These are phyloP conservation scores for Sebastes kiyomatsui DNA, from an alignment of 2,797 vertebrate species.

Conservation along the genomic window DNA sequence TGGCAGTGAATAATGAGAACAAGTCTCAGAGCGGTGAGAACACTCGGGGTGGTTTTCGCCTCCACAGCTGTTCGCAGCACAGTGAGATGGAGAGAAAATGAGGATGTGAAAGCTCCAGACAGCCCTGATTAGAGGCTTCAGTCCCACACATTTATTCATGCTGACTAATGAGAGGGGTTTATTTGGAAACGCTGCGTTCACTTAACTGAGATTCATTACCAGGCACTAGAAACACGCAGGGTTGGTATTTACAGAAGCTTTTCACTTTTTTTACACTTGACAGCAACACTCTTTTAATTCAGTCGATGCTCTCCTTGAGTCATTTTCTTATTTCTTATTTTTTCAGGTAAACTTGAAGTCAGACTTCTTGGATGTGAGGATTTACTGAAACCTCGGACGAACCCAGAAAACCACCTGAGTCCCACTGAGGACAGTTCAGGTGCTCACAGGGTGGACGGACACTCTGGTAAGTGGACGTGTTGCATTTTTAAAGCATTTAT, in stretches of 20 bases:
- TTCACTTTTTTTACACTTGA: background rate
- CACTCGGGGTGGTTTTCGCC: constrained; percentile 39
- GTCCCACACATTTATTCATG: constrained; percentile 37
- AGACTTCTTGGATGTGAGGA: constrained; percentile 89
- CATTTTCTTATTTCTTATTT: background rate
- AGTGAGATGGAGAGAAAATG: constrained; percentile 9
- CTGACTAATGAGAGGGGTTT: constrained; percentile 37
- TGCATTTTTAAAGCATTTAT: background rate
- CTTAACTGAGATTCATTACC: background rate
- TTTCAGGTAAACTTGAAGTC: constrained; percentile 89
- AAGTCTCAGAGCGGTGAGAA: constrained; percentile 17
- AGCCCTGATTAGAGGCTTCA: constrained; percentile 42
- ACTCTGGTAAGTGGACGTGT: constrained; percentile 74
- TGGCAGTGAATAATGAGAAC: constrained; percentile 39
- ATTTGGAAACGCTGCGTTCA: constrained; percentile 14
- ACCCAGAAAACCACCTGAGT: constrained; percentile 64
- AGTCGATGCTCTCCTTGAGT: background rate
- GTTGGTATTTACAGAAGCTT: background rate
- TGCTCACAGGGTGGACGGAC: constrained; percentile 29
- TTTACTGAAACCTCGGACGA: constrained; percentile 79
- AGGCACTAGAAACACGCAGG: background rate
- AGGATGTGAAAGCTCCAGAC: constrained; percentile 28
- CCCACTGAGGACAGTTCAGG: constrained; percentile 65
- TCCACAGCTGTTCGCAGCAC: constrained; percentile 12
- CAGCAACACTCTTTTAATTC: background rate